Conservation (phyloP, 2,797 vertebrate species). For the Nannoperca australis region DNA sequence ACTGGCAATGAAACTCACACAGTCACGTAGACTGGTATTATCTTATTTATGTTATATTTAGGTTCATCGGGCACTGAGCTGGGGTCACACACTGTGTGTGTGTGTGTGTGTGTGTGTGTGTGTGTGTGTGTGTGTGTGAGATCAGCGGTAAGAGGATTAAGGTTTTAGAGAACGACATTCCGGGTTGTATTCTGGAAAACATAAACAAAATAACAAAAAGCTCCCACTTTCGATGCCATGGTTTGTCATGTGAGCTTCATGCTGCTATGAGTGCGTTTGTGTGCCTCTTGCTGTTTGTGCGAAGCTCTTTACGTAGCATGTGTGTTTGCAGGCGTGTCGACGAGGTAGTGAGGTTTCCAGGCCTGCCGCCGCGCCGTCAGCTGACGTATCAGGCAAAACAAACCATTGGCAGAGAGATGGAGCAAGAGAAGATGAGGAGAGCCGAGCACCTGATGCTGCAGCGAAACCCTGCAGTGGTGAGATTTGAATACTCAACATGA, state of each 20-base stretch:
- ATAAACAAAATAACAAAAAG: conserved; percentile 3
- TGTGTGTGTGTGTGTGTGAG: conserved; percentile 22
- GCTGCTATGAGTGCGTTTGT: conserved; percentile 1
- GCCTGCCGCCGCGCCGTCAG: conserved; percentile 89
- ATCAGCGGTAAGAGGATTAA: conserved; percentile 76
- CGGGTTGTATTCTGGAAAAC: conserved; percentile 61
- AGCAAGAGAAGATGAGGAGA: conserved; percentile 95
- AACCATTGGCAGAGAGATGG: conserved; percentile 93
- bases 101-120: conserved; percentile 11
- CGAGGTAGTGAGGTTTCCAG: conserved; percentile 89
- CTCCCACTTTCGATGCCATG: too few species aligned
- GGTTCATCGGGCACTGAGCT: neutral
- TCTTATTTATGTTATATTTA: conserved; percentile 29
- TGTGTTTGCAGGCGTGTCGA: conserved; percentile 88
- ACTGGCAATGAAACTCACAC: conserved; percentile 12
- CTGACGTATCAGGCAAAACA: conserved; percentile 97
- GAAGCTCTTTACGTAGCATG: neutral
- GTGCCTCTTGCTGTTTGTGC: conserved; percentile 5
- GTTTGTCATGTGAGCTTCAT: conserved; percentile 9
- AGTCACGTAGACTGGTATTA: neutral
- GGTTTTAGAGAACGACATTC: conserved; percentile 69
- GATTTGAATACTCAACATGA: conserved; percentile 5
- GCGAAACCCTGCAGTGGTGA: conserved; percentile 78
- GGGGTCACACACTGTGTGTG: conserved; percentile 1
- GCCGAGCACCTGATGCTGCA: conserved; percentile 85